A percentile compares a stretch with the other conserved stretches of the same genome.
These are phyloP conservation scores for Diplodus puntazzo DNA, from an alignment of 2,797 vertebrate species.

Conservation along the genomic window DNA sequence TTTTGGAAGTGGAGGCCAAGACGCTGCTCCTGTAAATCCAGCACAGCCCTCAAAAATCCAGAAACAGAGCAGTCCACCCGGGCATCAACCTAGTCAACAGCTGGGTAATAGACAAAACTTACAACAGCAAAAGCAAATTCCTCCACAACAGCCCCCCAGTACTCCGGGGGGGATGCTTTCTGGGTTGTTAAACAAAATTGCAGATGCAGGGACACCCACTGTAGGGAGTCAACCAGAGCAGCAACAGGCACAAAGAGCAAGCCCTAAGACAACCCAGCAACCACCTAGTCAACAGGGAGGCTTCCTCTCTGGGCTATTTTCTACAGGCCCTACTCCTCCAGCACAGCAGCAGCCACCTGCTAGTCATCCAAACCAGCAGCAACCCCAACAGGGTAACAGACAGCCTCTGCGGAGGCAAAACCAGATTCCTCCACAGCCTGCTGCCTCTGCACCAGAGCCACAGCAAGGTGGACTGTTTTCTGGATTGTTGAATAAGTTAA, in stretches of 20 bases:
- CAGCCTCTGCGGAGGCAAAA: constrained; percentile 84
- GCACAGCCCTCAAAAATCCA: constrained; percentile 51
- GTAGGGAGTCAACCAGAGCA: constrained; percentile 60
- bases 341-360: constrained; percentile 62
- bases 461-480: constrained; percentile 87
- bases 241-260: constrained; percentile 61
- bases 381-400: constrained; percentile 77
- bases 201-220: constrained; percentile 70
- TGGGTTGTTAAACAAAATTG: constrained; percentile 84
- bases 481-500: constrained; percentile 86
- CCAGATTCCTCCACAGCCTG: constrained; percentile 75
- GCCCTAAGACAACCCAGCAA: constrained; percentile 65
- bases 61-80: constrained; percentile 40
- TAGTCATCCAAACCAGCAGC: constrained; percentile 67
- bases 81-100: constrained; percentile 60
- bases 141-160: constrained; percentile 72
- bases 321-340: constrained; percentile 59
- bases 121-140: constrained; percentile 72
- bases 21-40: constrained; percentile 62
- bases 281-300: constrained; percentile 79
- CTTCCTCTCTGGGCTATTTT: constrained; percentile 84
- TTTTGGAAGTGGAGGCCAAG: constrained; percentile 79
- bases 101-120: constrained; percentile 72
- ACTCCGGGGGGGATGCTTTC: constrained; percentile 79
- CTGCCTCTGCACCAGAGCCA: constrained; percentile 71